Conservation (phyloP, 2,113 vertebrate species). For the Mobula birostris region DNA sequence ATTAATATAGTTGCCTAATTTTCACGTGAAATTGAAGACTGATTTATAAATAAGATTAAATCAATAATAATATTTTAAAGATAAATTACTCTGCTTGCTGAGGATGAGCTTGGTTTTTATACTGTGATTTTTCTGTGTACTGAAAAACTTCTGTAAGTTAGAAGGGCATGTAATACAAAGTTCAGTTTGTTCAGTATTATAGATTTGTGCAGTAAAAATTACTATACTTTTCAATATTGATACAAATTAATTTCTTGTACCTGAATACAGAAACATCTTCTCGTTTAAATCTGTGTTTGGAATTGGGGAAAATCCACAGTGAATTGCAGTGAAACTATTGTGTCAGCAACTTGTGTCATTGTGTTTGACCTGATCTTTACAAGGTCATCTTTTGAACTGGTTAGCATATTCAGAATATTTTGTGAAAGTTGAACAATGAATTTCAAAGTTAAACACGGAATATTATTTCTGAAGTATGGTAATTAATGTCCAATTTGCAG, state of each 20-base stretch:
- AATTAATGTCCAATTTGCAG: not conserved
- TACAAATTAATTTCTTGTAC: not conserved
- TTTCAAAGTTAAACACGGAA: not conserved
- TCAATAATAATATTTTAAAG: not conserved
- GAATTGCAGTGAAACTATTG: not conserved
- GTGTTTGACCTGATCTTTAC: not conserved
- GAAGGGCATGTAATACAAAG: not conserved
- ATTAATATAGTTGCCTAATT: not conserved
- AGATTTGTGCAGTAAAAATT: not conserved
- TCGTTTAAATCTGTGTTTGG: not conserved
- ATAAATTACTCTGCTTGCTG: too few relatives aligned
- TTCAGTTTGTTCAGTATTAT: not conserved
- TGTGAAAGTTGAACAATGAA: not conserved
- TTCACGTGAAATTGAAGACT: not conserved
- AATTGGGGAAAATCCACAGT: not conserved
- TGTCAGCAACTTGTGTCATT: not conserved
- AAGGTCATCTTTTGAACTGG: constrained; percentile 6
- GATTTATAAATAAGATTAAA: not conserved
- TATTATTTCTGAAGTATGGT: not conserved
- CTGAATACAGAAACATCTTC: not conserved
- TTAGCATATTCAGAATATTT: not conserved
- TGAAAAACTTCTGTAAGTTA: not conserved
- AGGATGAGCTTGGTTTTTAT: not conserved
- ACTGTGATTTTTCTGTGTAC: not conserved
- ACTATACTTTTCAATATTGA: not conserved